Evolutionary conservation across 2,888 invertebrate genomes (phyloP).

Genomic region (Ganaspis brasiliensis): DNA sequence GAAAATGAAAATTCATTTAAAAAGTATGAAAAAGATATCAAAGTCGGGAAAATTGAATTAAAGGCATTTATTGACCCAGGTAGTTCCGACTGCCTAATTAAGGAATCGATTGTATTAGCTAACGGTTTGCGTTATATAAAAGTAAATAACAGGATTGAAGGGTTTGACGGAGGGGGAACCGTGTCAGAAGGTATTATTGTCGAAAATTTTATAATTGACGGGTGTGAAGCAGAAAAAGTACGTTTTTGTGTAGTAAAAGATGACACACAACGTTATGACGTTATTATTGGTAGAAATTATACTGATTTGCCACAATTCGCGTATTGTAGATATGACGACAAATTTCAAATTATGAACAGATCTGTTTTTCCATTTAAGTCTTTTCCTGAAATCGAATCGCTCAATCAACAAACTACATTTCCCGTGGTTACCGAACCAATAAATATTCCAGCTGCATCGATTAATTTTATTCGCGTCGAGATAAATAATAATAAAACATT

Average conservation of each 20-base stretch:
- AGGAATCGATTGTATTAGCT: neutral
- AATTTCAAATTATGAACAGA: neutral
- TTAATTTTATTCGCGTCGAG: neutral
- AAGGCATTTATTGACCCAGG: neutral
- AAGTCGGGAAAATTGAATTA: neutral
- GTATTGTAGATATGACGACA: slow-evolving; percentile 25
- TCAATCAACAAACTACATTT: neutral
- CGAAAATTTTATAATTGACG: neutral
- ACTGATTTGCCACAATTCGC: slow-evolving; percentile 7
- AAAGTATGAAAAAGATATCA: too few relatives aligned
- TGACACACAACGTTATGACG: neutral
- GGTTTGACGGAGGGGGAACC: neutral
- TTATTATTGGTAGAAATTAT: neutral
- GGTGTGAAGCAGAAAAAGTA: neutral
- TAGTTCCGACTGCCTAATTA: neutral
- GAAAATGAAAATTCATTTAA: too few relatives aligned
- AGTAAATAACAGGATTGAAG: neutral
- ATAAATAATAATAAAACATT: too few relatives aligned
- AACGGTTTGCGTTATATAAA: neutral
- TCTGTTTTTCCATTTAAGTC: slow-evolving; percentile 5
- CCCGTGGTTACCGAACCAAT: neutral
- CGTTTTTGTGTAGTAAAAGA: neutral
- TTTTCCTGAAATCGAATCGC: neutral
- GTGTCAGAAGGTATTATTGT: neutral
- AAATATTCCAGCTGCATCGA: neutral